Conservation (phyloP, 2,888 invertebrate species). For the Dryomyza anilis region DNA sequence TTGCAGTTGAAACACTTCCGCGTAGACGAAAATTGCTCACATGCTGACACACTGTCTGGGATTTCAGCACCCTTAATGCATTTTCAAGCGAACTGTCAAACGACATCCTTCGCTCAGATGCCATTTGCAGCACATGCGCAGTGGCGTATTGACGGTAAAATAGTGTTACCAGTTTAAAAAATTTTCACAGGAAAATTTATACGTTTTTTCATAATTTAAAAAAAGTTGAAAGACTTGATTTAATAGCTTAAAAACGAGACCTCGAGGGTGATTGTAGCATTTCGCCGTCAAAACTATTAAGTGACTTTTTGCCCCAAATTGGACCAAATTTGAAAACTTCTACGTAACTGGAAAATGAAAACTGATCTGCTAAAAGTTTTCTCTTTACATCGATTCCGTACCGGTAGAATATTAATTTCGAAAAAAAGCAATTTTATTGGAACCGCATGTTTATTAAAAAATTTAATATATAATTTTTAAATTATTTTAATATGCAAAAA, state of each 20-base stretch:
- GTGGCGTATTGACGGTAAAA: not conserved
- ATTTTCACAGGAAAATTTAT: not conserved
- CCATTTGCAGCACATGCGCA: constrained; percentile 1
- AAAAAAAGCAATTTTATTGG: not conserved
- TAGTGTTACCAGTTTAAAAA: not conserved
- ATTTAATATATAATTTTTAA: not conserved
- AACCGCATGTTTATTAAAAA: not conserved
- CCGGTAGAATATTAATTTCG: not conserved
- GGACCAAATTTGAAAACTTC: too few species aligned
- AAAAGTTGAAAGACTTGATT: too few species aligned
- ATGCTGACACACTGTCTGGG: constrained; percentile 9
- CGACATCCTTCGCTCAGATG: not conserved
- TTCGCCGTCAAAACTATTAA: too few species aligned
- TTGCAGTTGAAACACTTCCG: not conserved
- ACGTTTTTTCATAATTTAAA: too few species aligned
- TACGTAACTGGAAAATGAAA: too few species aligned
- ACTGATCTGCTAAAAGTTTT: too few species aligned
- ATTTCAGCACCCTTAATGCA: not conserved
- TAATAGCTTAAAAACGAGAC: too few species aligned
- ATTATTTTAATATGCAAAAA: too few species aligned
- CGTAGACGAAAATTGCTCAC: constrained; percentile 9
- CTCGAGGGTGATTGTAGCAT: too few species aligned
- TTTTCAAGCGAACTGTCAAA: not conserved
- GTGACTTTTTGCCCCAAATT: too few species aligned
- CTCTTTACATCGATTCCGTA: too few species aligned